Conservation (phyloP, 2,888 invertebrate genomes). For the Phragmatobia fuliginosa region DNA sequence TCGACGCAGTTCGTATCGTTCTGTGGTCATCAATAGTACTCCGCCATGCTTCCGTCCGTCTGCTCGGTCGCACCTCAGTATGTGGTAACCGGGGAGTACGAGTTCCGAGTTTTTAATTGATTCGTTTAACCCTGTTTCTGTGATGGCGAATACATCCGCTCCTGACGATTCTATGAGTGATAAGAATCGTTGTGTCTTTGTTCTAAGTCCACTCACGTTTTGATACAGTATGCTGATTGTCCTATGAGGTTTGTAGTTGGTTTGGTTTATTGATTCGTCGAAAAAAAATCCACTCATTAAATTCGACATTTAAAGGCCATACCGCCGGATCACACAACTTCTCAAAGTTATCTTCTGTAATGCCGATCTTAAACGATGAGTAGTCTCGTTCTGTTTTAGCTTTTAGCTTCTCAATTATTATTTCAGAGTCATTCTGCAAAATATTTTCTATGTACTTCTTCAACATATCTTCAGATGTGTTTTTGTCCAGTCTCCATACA, state of each 20-base stretch:
- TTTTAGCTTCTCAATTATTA: conserved; percentile 33
- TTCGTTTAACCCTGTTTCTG: conserved; percentile 13
- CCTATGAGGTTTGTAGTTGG: background rate
- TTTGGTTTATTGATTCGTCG: conserved; percentile 24
- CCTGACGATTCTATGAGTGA: conserved; percentile 10
- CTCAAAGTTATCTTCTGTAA: conserved; percentile 37
- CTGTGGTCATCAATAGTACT: conserved; percentile 15
- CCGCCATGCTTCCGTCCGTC: conserved; percentile 13
- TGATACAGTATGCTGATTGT: conserved; percentile 13
- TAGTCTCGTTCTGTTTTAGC: conserved; percentile 47
- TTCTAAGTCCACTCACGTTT: conserved; percentile 15
- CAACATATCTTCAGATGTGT: no score
- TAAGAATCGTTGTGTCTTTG: background rate
- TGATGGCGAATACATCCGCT: conserved; percentile 14
- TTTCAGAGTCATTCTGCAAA: no score
- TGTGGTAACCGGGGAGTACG: no score
- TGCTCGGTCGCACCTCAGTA: conserved; percentile 6
- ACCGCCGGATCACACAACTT: conserved; percentile 31
- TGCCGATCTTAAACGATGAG: conserved; percentile 43
- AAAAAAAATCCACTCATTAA: conserved; percentile 49
- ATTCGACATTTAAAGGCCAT: conserved; percentile 42
- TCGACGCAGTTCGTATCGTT: conserved; percentile 9
- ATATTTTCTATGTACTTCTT: no score
- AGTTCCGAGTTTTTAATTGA: conserved; percentile 8
- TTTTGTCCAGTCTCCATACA: no score